Evolutionary conservation across 2,797 vertebrate species (phyloP), one percentile per base, ranked within the genome.

Genomic region (Myiotriccus ornatus): DNA sequence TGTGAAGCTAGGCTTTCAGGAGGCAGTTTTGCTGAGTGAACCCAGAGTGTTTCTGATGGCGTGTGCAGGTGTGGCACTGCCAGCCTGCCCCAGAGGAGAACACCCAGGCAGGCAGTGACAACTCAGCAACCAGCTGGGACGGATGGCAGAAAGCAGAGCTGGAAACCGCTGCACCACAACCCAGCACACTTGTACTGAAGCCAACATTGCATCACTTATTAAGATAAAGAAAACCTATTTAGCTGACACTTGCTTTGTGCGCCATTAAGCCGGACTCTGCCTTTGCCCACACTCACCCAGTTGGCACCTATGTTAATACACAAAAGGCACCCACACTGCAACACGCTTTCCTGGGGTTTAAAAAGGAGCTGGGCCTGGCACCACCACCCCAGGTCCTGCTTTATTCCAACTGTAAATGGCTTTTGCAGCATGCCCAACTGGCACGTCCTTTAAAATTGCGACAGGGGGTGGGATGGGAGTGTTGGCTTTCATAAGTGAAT

Each of bases 171-270:
- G 76, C 47, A 44, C 34, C 14, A 12, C 49, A 23, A 41, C 34
- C 75, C 75, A 55, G 81, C 41, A 32, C 1, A 0, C 22, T 3
- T 81, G 73, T 52, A 76, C 46, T 0, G 0, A 0, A 52, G 90
- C 95, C 89, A 95, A 39, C 30, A 62, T 22, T 2, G 5, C 94
- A 68, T 92, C 84, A 37, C 68, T 94, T 87, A 65, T 41, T 59
- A 82, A 82, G 56, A 93, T 56, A 94, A 92, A 91, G 92, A 80
- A 96, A 95, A 87, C 46, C 84, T 79, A 84, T 77, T 95, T 85
- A 90, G 75, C 64, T 76, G 92, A 83, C 92, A 80, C 80, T 93
- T 89, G 71, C 75, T 83, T 93, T 95, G 90, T 93, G 75, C 34
- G 39, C 60, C 56, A 79, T 83, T 70, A 87, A 92, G 68, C 44